phyloP scores from a whole-genome alignment of 2,888 invertebrate species.

The Orchestes rusci region DNA sequence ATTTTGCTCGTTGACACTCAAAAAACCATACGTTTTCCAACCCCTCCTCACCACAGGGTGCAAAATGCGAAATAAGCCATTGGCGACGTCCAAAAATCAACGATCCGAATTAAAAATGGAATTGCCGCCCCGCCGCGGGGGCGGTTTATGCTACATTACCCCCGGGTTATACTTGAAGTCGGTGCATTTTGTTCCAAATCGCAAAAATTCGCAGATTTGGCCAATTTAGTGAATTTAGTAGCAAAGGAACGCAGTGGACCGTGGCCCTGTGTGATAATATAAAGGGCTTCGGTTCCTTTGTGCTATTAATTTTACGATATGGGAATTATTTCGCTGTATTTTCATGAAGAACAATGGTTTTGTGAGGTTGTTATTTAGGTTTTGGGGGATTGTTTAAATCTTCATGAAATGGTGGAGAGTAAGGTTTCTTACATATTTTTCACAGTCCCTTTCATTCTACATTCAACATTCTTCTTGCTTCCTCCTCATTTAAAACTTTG shows the following conservation, averaged over 20 bases:
- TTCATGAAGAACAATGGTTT: too few relatives aligned
- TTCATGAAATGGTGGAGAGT: too few relatives aligned
- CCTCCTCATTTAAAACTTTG: too few relatives aligned
- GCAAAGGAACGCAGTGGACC: conserved; percentile 19
- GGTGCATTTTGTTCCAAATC: conserved; percentile 28
- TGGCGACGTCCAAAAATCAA: conserved; percentile 33
- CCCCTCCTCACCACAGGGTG: conserved; percentile 5
- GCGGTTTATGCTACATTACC: conserved; percentile 27
- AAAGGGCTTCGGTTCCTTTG: conserved; percentile 8
- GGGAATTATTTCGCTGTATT: too few relatives aligned
- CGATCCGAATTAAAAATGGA: conserved; percentile 25
- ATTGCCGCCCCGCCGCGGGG: conserved; percentile 20
- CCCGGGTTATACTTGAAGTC: conserved; percentile 16
- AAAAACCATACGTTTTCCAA: conserved; percentile 7
- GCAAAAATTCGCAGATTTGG: conserved; percentile 33
- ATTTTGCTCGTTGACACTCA: too few relatives aligned
- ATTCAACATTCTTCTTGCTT: too few relatives aligned
- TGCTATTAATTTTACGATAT: conserved; percentile 3
- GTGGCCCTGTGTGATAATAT: conserved; percentile 16
- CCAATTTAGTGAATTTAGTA: conserved; percentile 27
- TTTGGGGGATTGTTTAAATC: too few relatives aligned
- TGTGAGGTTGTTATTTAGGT: too few relatives aligned
- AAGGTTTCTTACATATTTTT: too few relatives aligned
- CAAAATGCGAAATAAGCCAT: conserved; percentile 29
- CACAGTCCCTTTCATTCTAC: too few relatives aligned